Evolutionary conservation across 1,140 invertebrate species (phyloP), one percentile per base, ranked within the genome.

Genomic region (Listronotus oregonensis): DNA sequence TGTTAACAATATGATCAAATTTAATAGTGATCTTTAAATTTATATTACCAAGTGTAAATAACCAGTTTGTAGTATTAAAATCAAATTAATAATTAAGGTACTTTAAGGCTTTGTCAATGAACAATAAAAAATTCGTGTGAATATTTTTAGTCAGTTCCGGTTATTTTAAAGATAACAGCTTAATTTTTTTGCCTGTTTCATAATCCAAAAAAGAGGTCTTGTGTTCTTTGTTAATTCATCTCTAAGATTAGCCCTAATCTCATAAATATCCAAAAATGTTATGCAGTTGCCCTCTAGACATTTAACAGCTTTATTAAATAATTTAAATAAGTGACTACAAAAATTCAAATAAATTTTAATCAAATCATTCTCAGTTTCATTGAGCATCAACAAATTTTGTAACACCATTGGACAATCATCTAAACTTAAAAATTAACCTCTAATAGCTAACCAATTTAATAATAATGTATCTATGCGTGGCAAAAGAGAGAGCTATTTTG

Each of bases 361-460:
- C 12, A 49, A 4, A 49, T 49, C 46, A 21, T 44, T 7, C 2
- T 49, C 18, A 8, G 15, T 5, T 40, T 15, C 3, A 12, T 40
- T 43, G 12, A 39, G 39, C 10, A 34, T 64, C 10, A 44, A 31
- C 21, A 64, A 56, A 31, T 47, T 57, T 57, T 57, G 42, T 44
- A 42, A 55, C 44, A 64, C n/a, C 21, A 64, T 21, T 39, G 15
- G 40, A 54, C 61, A 64, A 21, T 47, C 1, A 12, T 56, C 31
- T 55, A 43, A 51, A 31, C 50, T 63, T 55, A 46, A 1, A 65
- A 72, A 72, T 17, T 72, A 74, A 17, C 43, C 67, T 55, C 63
- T 68, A 15, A 74, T 66, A 17, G 73, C 44, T 67, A 6, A 21
- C 71, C 71, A 72, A 65, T 71, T 74, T 51, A 66, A 66, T 56